Base-by-base conservation (phyloP, 2,797 vertebrate genomes). In the Paramormyrops hopkinsi region DNA sequence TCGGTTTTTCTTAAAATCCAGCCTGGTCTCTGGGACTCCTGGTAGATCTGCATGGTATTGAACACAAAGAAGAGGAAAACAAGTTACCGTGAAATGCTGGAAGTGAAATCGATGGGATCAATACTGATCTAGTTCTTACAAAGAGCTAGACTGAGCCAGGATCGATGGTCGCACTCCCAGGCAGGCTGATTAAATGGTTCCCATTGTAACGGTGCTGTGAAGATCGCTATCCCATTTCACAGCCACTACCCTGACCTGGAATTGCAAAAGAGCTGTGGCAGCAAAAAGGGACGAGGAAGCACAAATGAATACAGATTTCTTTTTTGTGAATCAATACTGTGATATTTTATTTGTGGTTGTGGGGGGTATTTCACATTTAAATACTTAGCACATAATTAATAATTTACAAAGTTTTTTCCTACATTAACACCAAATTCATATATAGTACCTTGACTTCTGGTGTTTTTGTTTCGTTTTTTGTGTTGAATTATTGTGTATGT, bases 81-180 rank as follows among this genome's bases (percentile, higher is more conserved):
- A 41, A 87, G 59, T 37, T 56, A n/a, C 44, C 19, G 54, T 50
- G 46, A 62, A 41, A 33, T 5, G 54, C 6, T 33, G 82, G 44
- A 86, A 51, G 84, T 73, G 90, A 89, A 90, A 91, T 91, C 90
- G 87, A 89, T 93, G 87, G 90, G 92, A 95, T 95, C 95, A 92
- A 95, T 94, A 92, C 89, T 90, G 93, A 94, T 94, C 94, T 93
- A 92, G 91, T 91, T 90, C 91, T 92, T 93, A 92, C 90, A 92
- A 92, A 90, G 84, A 44, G 29, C 46, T 22, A 22, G 22, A 62
- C 25, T 25, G 59, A 54, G 59, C 50, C n/a, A 54, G 65, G 93
- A 96, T 96, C 94, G 95, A 96, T 95, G 92, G 46, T 91, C 92
- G 92, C 93, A 83, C 79, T 94, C 92, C 91, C 91, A 92, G 92